A percentile compares a stretch with the other conserved stretches of the same genome.
Evolutionary conservation across 2,888 invertebrate species (phyloP).

Genomic region (Nomada ruficornis): DNA sequence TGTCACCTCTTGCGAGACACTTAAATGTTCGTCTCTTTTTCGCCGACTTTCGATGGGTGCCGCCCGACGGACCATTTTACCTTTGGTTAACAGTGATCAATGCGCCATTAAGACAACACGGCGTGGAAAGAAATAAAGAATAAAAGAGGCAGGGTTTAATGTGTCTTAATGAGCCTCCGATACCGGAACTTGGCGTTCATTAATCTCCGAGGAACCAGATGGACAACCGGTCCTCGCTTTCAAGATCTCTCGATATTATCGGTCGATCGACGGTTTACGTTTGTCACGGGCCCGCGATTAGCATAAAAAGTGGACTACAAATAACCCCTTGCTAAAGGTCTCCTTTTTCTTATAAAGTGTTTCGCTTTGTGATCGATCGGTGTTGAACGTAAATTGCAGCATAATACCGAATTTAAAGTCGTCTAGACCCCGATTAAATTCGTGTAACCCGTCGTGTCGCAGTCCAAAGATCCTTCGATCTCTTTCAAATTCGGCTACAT

Average conservation of each 20-base stretch:
- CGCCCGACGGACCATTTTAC: conserved; percentile 35
- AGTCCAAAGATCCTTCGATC: no score
- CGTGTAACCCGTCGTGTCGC: no score
- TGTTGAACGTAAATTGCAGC: not conserved
- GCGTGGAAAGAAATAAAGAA: conserved; percentile 14
- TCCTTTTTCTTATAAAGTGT: not conserved
- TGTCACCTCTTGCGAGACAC: conserved; percentile 33
- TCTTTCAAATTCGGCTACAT: no score
- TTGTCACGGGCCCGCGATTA: conserved; percentile 40
- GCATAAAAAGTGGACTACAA: conserved; percentile 32
- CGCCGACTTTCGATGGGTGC: not conserved
- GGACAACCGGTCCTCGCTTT: conserved; percentile 63
- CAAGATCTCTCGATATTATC: conserved; percentile 50
- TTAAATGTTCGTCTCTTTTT: not conserved
- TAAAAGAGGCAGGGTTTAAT: conserved; percentile 61
- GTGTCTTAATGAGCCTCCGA: conserved; percentile 71
- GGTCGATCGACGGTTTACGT: conserved; percentile 28
- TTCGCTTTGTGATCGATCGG: not conserved
- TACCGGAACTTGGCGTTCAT: conserved; percentile 61
- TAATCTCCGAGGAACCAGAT: conserved; percentile 62
- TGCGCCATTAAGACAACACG: conserved; percentile 63
- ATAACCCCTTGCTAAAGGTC: conserved; percentile 30
- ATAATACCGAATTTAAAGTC: not conserved
- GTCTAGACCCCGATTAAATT: no score
- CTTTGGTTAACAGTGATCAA: conserved; percentile 56